phyloP scores from a whole-genome alignment of 1,140 invertebrate species.

The Cepaea nemoralis region DNA sequence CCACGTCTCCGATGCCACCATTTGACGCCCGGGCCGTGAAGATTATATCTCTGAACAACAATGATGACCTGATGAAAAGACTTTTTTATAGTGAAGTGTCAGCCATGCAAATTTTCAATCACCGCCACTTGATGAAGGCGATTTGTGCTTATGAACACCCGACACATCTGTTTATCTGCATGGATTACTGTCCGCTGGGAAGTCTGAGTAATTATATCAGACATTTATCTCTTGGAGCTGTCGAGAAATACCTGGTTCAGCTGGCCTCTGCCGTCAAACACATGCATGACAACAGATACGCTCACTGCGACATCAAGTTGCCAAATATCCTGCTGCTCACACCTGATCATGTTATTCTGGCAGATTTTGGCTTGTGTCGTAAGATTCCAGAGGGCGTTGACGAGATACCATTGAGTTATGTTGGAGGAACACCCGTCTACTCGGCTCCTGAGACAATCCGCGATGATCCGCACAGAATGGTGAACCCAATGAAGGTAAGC shows the following conservation, averaged over 20 bases:
- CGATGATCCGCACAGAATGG: background rate
- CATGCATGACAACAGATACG: background rate
- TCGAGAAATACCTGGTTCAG: background rate
- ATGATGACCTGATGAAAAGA: background rate
- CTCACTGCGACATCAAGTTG: conserved; percentile 10
- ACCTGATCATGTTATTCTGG: background rate
- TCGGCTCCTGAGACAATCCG: background rate
- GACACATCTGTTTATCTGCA: background rate
- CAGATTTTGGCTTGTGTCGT: conserved; percentile 1
- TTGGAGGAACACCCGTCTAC: background rate
- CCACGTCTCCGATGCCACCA: background rate
- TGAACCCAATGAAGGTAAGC: background rate
- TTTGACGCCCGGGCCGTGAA: background rate
- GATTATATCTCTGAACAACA: background rate
- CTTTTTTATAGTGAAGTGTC: background rate
- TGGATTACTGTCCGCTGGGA: background rate
- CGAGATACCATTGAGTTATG: background rate
- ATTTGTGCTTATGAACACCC: background rate
- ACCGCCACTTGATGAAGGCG: background rate
- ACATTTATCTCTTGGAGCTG: background rate
- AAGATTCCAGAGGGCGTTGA: background rate
- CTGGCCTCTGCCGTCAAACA: background rate
- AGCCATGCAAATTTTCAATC: background rate
- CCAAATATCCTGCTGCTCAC: background rate
- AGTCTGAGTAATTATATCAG: background rate